Evolutionary conservation across 2,113 vertebrate species (phyloP).

Genomic region (Microcebus ravelobensis): DNA sequence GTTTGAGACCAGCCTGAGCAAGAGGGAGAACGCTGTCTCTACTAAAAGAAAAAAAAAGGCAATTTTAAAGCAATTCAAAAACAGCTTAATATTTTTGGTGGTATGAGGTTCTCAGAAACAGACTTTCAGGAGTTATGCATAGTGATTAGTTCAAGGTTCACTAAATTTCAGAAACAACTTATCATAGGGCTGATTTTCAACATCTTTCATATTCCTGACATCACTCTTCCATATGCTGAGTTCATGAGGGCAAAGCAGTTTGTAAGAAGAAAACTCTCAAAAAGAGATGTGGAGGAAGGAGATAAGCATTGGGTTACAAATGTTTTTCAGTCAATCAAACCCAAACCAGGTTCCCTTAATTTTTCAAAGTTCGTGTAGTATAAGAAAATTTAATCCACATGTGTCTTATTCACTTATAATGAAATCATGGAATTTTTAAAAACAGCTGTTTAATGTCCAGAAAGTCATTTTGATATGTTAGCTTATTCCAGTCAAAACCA

Average conservation of each 20-base stretch:
- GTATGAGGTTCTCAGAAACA: background rate
- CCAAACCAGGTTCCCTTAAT: constrained; percentile 57
- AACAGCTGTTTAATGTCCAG: constrained; percentile 56
- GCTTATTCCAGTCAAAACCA: constrained; percentile 32
- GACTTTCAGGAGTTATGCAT: background rate
- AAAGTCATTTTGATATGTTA: constrained; percentile 52
- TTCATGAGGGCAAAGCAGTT: background rate
- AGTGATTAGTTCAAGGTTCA: background rate
- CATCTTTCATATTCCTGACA: background rate
- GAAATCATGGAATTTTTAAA: constrained; percentile 54
- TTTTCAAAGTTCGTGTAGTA: constrained; percentile 62
- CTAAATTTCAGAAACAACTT: background rate
- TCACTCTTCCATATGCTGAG: background rate
- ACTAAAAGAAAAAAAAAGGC: background rate
- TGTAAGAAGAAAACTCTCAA: background rate
- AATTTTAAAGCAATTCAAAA: constrained; percentile 46
- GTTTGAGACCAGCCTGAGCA: too few relatives aligned
- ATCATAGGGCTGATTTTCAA: background rate
- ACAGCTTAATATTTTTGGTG: background rate
- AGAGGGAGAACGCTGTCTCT: too few relatives aligned
- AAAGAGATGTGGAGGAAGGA: background rate
- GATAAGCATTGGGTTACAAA: background rate
- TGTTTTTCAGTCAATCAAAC: constrained; percentile 41
- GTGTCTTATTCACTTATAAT: constrained; percentile 63
- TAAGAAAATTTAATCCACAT: constrained; percentile 73